Base-by-base conservation (phyloP, 2,888 invertebrate species). In the Penaeus monodon region DNA sequence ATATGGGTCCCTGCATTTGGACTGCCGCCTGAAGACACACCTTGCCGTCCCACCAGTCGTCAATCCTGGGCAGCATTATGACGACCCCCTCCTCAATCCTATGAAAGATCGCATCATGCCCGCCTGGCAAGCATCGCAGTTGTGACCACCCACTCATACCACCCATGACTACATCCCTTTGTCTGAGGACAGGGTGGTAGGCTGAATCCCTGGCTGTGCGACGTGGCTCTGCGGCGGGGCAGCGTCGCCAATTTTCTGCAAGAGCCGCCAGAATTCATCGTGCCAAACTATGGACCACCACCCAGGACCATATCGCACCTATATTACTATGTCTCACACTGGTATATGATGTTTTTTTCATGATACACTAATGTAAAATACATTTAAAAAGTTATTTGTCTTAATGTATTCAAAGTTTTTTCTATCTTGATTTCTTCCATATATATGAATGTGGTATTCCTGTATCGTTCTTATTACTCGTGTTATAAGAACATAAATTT, bases 71-170 rank as follows among this genome's bases (percentile, higher is more conserved):
- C 90, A 85, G 70, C 90, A 90, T 66, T 90, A 90, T 63, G 90
- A 90, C n/a, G 90, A 90, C 68, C 88, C 86, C 10, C 88, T 90
- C 49, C 87, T 90, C 66, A 90, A 90, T 81, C 87, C 86, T 24
- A 82, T 85, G 24, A 88, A 88, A 81, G 88, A 90, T 38, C 82
- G 90, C 76, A 88, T 88, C 84, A 90, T 90, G 86, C 89, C 88
- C n/a, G 85, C 88, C 10, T 88, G 88, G 90, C 87, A 87, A 80
- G 81, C 90, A 49, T 90, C 90, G 57, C 90, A 90, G 81, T 90
- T 90, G 90, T 90, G 90, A 90, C 90, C 86, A 87, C 83, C 83
- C 86, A 63, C 83, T 77, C 70, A 77, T 20, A 29, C 83, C 63
- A 27, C 65, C 57, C 73, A 82, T 68, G 77, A 82, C 78, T 57